These are phyloP conservation scores for Nothoprocta perdicaria DNA, from an alignment of 2,113 vertebrate genomes.

Conservation along the genomic window DNA sequence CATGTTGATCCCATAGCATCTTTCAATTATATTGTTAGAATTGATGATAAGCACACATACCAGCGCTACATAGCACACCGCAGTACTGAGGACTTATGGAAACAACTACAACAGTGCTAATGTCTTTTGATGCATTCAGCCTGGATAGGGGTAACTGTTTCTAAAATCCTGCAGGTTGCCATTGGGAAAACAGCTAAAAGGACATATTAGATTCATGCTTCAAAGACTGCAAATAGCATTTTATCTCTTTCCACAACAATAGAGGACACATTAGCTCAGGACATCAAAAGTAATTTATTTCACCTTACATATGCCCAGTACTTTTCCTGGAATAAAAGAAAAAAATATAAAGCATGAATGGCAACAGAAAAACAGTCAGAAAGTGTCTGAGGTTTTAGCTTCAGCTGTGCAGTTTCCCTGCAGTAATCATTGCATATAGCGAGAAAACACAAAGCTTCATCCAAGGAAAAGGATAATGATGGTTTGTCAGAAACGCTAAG, in stretches of 20 bases:
- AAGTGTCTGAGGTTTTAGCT: neutral
- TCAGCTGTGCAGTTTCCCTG: neutral
- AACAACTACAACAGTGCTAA: constrained; percentile 12
- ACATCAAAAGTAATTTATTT: constrained; percentile 42
- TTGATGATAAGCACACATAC: neutral
- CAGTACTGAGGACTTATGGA: neutral
- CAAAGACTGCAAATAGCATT: neutral
- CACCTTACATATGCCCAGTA: neutral
- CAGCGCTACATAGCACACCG: neutral
- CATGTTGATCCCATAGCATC: neutral
- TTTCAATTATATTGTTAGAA: neutral
- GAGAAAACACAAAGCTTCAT: neutral
- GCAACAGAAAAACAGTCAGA: neutral
- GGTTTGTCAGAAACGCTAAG: neutral
- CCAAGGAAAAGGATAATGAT: neutral
- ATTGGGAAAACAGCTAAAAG: constrained; percentile 32
- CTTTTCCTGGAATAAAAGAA: neutral
- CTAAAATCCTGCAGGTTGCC: constrained; percentile 19
- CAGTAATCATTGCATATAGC: neutral
- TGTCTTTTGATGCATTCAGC: constrained; percentile 12
- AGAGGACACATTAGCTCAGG: neutral
- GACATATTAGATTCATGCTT: constrained; percentile 30
- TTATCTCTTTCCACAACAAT: neutral
- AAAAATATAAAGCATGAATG: neutral
- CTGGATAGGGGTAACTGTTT: neutral